Evolutionary conservation across 2,888 invertebrate genomes (phyloP).

Genomic region (Opisthograptis luteolata): DNA sequence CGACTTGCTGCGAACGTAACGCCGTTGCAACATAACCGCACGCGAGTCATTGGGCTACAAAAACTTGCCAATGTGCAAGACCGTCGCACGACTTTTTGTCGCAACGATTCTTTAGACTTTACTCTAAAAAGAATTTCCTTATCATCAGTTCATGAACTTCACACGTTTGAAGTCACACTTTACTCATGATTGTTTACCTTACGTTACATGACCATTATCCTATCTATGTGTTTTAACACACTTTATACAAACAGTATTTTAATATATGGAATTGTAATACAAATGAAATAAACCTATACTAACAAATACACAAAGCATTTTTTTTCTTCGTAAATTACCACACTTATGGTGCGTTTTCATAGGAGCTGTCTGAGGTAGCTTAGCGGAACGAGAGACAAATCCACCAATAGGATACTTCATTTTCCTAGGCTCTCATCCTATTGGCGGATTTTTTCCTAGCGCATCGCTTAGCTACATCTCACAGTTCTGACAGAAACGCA

Average conservation of each 20-base stretch:
- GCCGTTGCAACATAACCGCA: too few relatives aligned
- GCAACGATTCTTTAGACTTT: background rate
- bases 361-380: too few relatives aligned
- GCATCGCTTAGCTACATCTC: too few relatives aligned
- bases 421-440: too few relatives aligned
- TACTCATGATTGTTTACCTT: slow-evolving; percentile 5
- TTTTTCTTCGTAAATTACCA: slow-evolving; percentile 26
- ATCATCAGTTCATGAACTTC: background rate
- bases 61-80: too few relatives aligned
- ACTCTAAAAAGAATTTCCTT: background rate
- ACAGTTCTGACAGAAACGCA: too few relatives aligned
- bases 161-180: background rate
- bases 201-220: slow-evolving; percentile 2
- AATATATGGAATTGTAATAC: slow-evolving; percentile 62
- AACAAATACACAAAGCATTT: slow-evolving; percentile 43
- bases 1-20: background rate
- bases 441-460: too few relatives aligned
- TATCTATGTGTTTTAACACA: slow-evolving; percentile 38
- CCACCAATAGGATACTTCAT: too few relatives aligned
- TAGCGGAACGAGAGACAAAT: too few relatives aligned
- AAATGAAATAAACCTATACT: slow-evolving; percentile 54
- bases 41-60: too few relatives aligned
- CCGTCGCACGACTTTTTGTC: background rate
- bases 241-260: slow-evolving; percentile 40
- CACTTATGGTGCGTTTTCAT: too few relatives aligned